A percentile compares a stretch with the other conserved stretches of the same genome.
phyloP scores from a whole-genome alignment of 2,888 invertebrate genomes.

The Pseudococcus longispinus region DNA sequence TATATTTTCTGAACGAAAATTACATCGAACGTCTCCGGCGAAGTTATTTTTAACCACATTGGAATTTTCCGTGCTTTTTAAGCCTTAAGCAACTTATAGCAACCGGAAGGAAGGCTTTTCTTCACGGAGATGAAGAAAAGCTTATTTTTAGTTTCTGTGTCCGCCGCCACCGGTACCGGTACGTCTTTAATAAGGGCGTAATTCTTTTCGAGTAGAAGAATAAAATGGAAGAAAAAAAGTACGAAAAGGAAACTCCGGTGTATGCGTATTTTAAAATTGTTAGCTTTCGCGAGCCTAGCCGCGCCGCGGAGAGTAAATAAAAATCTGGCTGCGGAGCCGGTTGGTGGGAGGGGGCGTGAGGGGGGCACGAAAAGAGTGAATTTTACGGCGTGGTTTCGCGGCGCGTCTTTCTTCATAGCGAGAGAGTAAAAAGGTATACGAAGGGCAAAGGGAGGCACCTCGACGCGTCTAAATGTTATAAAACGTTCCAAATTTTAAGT shows the following conservation, averaged over 20 bases:
- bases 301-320: neutral
- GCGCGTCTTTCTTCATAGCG: neutral
- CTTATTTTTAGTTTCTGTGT: neutral
- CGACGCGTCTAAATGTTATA: slow-evolving; percentile 42
- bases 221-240: neutral
- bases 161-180: neutral
- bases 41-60: too few species aligned
- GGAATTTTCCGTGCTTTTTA: too few species aligned
- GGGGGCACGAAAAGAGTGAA: neutral
- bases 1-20: too few species aligned
- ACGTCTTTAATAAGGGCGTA: neutral
- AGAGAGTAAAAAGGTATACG: neutral
- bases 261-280: neutral
- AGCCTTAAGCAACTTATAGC: too few species aligned
- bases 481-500: slow-evolving; percentile 50
- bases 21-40: too few species aligned
- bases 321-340: neutral
- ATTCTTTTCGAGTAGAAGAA: neutral
- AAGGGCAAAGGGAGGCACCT: neutral
- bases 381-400: neutral
- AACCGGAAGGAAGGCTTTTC: too few species aligned
- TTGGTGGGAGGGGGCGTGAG: neutral
- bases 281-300: neutral
- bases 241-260: neutral
- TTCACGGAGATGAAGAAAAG: neutral